Evolutionary conservation across 2,113 vertebrate species (phyloP).

Genomic region (Ophiodon elongatus): DNA sequence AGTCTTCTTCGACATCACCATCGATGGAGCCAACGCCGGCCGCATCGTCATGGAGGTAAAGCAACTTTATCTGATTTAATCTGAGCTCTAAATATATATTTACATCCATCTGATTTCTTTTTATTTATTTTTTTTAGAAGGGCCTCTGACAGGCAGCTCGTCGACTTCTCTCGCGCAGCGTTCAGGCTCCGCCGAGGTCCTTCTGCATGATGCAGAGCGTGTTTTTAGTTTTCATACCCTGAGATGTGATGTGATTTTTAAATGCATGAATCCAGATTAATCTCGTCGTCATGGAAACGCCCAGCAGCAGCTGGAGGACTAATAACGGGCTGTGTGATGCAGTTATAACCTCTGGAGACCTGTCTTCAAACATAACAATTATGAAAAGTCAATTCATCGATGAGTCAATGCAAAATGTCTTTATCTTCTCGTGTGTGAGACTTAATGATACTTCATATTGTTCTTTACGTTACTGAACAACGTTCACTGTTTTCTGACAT

Average conservation of each 20-base stretch:
- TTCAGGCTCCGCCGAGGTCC: too few species aligned
- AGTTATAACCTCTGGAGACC: not conserved
- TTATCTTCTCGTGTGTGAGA: too few species aligned
- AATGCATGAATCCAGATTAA: not conserved
- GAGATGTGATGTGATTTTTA: not conserved
- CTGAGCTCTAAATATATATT: too few species aligned
- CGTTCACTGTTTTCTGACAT: too few species aligned
- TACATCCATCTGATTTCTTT: too few species aligned
- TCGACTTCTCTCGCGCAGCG: not conserved
- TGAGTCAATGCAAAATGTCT: not conserved
- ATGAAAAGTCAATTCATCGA: not conserved
- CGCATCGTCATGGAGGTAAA: slow-evolving; percentile 87
- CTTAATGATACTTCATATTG: too few species aligned
- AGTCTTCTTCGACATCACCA: slow-evolving; percentile 86
- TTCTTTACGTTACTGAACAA: too few species aligned
- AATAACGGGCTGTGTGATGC: too few species aligned
- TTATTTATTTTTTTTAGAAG: too few species aligned
- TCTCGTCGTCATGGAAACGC: slow-evolving; percentile 35
- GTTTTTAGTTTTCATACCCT: not conserved
- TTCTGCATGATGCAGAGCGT: not conserved
- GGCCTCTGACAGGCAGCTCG: not conserved
- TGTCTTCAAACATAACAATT: too few species aligned
- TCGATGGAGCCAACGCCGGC: slow-evolving; percentile 66
- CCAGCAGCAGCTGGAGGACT: slow-evolving; percentile 7
- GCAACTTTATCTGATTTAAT: too few species aligned